phyloP scores from a whole-genome alignment of 2,113 vertebrate genomes.

The Catharus fuscescens region DNA sequence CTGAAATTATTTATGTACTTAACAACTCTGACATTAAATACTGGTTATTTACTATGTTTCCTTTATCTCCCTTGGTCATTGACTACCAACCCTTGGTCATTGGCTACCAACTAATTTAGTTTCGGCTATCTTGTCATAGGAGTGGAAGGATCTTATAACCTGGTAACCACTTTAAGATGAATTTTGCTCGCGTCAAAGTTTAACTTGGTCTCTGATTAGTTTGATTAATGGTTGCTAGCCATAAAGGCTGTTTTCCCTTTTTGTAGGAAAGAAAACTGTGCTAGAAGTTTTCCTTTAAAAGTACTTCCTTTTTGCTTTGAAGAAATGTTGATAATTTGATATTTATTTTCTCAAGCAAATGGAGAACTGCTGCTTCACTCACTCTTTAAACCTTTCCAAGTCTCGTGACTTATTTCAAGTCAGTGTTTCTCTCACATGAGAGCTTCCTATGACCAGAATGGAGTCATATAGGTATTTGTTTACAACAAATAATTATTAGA shows the following conservation, averaged over 20 bases:
- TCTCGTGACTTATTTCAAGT: not conserved
- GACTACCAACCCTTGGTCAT: not conserved
- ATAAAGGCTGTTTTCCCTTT: not conserved
- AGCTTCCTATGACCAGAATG: not conserved
- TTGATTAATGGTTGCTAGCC: not conserved
- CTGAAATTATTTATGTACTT: not conserved
- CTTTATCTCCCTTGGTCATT: not conserved
- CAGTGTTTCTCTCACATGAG: not conserved
- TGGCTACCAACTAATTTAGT: not conserved
- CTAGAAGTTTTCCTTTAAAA: not conserved
- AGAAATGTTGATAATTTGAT: not conserved
- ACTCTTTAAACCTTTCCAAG: not conserved
- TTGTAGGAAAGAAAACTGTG: not conserved
- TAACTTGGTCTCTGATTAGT: not conserved
- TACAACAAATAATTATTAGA: not conserved
- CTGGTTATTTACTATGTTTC: not conserved
- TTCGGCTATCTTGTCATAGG: not conserved
- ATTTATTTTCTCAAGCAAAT: not conserved
- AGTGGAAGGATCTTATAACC: not conserved
- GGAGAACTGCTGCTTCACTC: not conserved
- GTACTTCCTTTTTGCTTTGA: not conserved
- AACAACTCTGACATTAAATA: not conserved
- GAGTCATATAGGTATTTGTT: not conserved
- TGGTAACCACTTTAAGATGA: not conserved
- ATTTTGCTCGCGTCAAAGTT: not conserved